A percentile compares a stretch with the other conserved stretches of the same genome.
phyloP scores from a whole-genome alignment of 2,888 invertebrate species.

The Keiferia lycopersicella region DNA sequence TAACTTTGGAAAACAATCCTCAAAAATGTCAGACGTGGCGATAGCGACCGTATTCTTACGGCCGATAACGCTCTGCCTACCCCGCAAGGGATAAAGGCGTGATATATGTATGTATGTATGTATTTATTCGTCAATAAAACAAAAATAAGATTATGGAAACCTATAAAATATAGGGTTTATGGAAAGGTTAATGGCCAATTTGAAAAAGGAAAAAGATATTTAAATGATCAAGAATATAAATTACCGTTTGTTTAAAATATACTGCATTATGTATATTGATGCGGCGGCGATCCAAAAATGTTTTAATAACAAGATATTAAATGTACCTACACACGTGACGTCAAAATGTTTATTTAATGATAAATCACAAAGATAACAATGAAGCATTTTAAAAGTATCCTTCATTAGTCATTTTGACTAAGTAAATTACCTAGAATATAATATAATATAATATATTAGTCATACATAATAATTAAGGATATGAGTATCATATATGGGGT shows the following conservation, averaged over 20 bases:
- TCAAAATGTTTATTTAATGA: constrained; percentile 54
- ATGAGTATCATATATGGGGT: background rate
- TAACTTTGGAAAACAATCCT: no score
- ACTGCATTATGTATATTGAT: background rate
- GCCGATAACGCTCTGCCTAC: no score
- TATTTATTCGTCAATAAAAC: no score
- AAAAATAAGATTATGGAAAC: background rate
- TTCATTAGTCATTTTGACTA: constrained; percentile 32
- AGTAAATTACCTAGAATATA: background rate
- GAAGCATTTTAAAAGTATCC: constrained; percentile 34
- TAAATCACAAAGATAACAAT: constrained; percentile 54
- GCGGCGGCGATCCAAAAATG: constrained; percentile 28
- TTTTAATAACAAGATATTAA: constrained; percentile 38
- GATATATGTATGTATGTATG: no score
- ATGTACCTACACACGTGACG: constrained; percentile 37
- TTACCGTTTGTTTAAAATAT: constrained; percentile 1
- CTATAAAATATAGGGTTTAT: constrained; percentile 2
- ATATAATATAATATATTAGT: no score
- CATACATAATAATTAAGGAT: background rate
- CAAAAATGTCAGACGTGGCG: no score
- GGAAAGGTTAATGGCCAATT: background rate
- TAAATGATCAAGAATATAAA: constrained; percentile 5
- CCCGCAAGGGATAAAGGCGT: no score
- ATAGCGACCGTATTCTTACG: no score
- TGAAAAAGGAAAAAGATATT: background rate